These are phyloP conservation scores for Bettongia penicillata DNA, from an alignment of 2,113 vertebrate genomes.

Conservation along the genomic window DNA sequence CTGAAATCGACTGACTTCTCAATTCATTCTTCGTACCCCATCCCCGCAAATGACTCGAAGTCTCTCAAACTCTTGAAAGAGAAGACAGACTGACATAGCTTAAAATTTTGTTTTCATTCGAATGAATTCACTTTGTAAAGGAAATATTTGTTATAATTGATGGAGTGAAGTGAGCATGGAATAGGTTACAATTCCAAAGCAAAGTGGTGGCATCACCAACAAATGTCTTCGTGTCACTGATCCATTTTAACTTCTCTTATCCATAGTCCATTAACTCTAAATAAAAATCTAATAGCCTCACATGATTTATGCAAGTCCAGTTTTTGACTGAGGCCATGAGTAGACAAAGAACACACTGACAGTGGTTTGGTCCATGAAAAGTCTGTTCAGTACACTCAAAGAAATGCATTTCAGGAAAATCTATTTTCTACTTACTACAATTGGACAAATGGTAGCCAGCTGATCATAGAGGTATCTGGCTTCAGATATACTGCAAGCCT, in stretches of 20 bases:
- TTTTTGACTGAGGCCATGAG: constrained; percentile 29
- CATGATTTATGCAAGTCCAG: neutral
- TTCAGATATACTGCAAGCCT: constrained; percentile 98
- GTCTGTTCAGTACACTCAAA: constrained; percentile 26
- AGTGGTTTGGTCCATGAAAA: constrained; percentile 17
- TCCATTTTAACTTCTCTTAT: neutral
- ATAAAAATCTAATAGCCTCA: neutral
- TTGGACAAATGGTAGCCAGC: constrained; percentile 97
- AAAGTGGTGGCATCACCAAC: neutral
- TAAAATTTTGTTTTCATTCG: neutral
- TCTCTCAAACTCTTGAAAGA: neutral
- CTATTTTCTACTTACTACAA: constrained; percentile 90
- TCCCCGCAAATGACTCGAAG: neutral
- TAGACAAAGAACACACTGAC: neutral
- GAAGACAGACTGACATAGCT: neutral
- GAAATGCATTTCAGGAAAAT: constrained; percentile 18
- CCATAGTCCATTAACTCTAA: neutral
- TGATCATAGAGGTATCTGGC: constrained; percentile 99
- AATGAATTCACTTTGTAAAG: neutral
- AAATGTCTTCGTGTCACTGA: neutral
- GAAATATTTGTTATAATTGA: neutral
- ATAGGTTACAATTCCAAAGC: neutral
- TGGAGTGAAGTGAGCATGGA: neutral
- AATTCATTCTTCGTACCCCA: neutral
- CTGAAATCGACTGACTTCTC: neutral